phyloP scores from a whole-genome alignment of 2,113 vertebrate genomes.

The Dromiciops gliroides region DNA sequence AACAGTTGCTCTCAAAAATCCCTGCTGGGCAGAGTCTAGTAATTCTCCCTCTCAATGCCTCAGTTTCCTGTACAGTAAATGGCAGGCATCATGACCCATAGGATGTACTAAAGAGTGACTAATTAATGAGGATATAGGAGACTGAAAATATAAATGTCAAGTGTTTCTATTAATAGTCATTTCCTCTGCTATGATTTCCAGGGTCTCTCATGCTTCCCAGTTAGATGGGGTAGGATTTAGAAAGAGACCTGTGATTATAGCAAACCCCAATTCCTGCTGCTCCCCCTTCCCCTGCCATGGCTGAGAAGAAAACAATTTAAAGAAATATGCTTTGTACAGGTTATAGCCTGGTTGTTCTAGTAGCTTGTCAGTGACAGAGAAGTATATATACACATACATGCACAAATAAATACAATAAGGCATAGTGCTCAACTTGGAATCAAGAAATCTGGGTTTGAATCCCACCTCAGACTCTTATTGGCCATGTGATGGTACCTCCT shows the following conservation, averaged over 20 bases:
- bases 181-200: conserved; percentile 58
- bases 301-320: background rate
- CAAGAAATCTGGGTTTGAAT: background rate
- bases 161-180: conserved; percentile 68
- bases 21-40: background rate
- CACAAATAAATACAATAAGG: background rate
- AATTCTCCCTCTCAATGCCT: background rate
- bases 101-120: conserved; percentile 43
- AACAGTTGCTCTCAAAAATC: background rate
- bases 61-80: conserved; percentile 34
- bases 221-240: conserved; percentile 40
- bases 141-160: conserved; percentile 73
- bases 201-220: conserved; percentile 41
- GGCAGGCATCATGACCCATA: conserved; percentile 42
- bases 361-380: background rate
- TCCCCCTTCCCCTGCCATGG: background rate
- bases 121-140: conserved; percentile 63
- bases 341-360: background rate
- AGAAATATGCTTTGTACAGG: background rate
- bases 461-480: background rate
- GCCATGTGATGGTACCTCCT: background rate
- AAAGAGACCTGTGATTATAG: conserved; percentile 18
- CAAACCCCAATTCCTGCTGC: background rate
- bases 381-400: background rate
- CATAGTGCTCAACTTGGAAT: background rate